phyloP scores from a whole-genome alignment of 2,113 vertebrate species.

The Paramisgurnus dabryanus region DNA sequence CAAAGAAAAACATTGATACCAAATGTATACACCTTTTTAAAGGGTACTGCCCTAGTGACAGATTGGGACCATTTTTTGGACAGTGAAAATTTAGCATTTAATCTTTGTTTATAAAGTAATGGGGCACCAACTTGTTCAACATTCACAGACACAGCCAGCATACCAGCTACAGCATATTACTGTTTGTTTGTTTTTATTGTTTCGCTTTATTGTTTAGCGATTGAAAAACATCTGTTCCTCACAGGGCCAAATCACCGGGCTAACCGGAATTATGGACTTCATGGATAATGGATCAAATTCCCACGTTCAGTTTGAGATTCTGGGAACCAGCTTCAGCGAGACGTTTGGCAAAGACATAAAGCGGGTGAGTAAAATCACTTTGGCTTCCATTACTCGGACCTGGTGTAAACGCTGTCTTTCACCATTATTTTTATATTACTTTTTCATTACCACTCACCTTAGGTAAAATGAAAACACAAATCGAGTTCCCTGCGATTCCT shows the following conservation, averaged over 20 bases:
- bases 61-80: no score
- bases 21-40: no score
- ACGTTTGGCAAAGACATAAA: conserved; percentile 97
- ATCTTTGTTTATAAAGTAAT: no score
- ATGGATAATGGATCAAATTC: conserved; percentile 91
- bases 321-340: conserved; percentile 97
- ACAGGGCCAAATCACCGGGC: conserved; percentile 92
- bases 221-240: background rate
- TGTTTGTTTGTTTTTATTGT: conserved; percentile 9
- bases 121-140: no score
- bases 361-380: conserved; percentile 78
- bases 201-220: background rate
- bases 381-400: background rate
- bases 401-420: background rate
- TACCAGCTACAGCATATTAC: background rate
- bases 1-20: no score
- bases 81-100: no score
- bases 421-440: conserved; percentile 1
- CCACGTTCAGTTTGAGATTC: conserved; percentile 96
- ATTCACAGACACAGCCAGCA: background rate
- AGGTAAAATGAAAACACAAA: conserved; percentile 2
- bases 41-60: no score
- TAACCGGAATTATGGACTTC: conserved; percentile 95
- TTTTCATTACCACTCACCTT: background rate
- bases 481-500: background rate